Evolutionary conservation across 2,888 invertebrate species (phyloP), one percentile per base, ranked within the genome.

Genomic region (Horisme vitalbata): DNA sequence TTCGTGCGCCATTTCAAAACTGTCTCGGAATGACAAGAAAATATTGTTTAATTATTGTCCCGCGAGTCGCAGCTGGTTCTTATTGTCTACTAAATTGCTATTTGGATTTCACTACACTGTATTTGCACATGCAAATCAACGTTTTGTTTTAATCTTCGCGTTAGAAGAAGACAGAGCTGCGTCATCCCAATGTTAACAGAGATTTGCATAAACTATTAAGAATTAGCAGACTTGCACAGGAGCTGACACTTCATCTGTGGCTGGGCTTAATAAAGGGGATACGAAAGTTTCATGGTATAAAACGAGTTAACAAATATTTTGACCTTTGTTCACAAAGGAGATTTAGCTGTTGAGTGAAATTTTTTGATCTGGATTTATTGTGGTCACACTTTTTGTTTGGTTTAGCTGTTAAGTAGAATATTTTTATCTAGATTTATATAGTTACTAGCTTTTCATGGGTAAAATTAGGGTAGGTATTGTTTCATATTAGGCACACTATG

Each of bases 121-220:
- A 86, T 89, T 89, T 87, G 83, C 82, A 80, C 82, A 88, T 88
- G 89, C 84, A 88, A 88, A 89, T 87, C 79, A 80, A 73, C 72
- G 77, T 84, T 86, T 88, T 86, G 86, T 86, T 86, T 86, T 83
- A 50, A 56, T 31, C 36, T 36, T 55, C 26, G 41, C 13, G 60
- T 59, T 56, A 44, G 56, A 66, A 47, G 51, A 66, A 56, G 65
- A 64, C 38, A 39, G 58, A 50, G 61, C 55, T 56, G 62, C 63
- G 55, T 61, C 55, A 64, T 57, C 59, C 57, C 49, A 62, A 58
- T 59, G 59, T 73, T 71, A 71, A 70, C 70, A 71, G 60, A 67
- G 64, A 83, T 86, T 87, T 80, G 76, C 87, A 85, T 87, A 84
- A 82, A 84, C 84, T 83, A 83, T 83, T 84, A 80, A 80, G 78